Conservation (phyloP, 2,113 vertebrate genomes). For the Cebus imitator region DNA sequence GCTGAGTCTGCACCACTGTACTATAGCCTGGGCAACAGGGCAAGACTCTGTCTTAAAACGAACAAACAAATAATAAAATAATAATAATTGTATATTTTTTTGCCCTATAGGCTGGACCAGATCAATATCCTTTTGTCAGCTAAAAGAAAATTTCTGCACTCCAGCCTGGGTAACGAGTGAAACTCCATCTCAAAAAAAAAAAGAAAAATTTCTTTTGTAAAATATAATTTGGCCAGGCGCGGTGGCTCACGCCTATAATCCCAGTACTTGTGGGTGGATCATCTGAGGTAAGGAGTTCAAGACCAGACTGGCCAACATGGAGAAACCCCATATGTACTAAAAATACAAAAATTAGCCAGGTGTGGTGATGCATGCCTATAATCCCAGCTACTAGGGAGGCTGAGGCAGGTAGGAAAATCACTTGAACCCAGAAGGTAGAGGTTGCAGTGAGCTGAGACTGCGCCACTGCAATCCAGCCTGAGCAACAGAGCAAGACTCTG, state of each 20-base stretch:
- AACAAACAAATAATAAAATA: too few relatives aligned
- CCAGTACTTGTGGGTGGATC: neutral
- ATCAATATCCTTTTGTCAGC: too few relatives aligned
- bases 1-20: neutral
- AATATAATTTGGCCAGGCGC: neutral
- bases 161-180: too few relatives aligned
- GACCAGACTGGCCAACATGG: neutral
- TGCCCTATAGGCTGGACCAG: too few relatives aligned
- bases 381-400: neutral
- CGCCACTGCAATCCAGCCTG: neutral
- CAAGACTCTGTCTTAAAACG: neutral
- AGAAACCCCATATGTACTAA: neutral
- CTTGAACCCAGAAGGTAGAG: neutral
- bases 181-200: too few relatives aligned
- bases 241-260: neutral
- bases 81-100: too few relatives aligned
- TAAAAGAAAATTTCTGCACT: neutral
- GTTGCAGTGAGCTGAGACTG: neutral
- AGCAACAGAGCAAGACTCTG: neutral
- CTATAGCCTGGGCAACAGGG: neutral
- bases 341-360: neutral
- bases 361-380: neutral
- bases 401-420: neutral
- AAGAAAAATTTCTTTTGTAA: neutral
- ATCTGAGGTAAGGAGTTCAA: neutral